phyloP scores from a whole-genome alignment of 1,140 invertebrate species.

The Drosophila kohkoa region DNA sequence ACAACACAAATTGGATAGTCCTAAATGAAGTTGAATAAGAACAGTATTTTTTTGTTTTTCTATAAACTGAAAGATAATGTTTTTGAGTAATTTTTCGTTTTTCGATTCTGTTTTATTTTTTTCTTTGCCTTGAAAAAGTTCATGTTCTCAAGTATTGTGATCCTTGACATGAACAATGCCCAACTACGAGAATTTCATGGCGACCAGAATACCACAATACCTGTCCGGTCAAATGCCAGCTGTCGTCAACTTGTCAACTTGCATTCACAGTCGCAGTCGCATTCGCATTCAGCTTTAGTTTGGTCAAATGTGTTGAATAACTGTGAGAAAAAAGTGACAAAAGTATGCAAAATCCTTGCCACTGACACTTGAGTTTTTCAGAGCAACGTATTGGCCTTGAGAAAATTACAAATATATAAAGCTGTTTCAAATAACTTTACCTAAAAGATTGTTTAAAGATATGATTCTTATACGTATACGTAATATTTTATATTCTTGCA shows the following conservation, averaged over 20 bases:
- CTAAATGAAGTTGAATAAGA: neutral
- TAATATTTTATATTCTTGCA: constrained; percentile 1
- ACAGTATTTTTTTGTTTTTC: neutral
- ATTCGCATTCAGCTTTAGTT: neutral
- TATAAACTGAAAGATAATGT: neutral
- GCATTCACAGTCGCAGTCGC: neutral
- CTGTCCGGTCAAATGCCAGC: constrained; percentile 33
- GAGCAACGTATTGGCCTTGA: too few species aligned
- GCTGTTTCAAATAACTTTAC: too few species aligned
- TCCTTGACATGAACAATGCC: constrained; percentile 20
- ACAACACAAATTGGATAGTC: constrained; percentile 7
- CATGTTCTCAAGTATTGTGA: constrained; percentile 11
- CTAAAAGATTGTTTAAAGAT: too few species aligned
- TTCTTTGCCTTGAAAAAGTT: neutral
- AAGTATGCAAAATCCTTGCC: neutral
- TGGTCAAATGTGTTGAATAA: neutral
- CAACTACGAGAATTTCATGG: constrained; percentile 10
- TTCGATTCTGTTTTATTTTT: too few species aligned
- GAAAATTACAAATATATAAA: too few species aligned
- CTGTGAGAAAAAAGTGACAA: neutral
- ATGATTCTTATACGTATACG: too few species aligned
- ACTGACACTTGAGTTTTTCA: constrained; percentile 6
- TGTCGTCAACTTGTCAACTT: constrained; percentile 29
- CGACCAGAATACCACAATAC: constrained; percentile 11
- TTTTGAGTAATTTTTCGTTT: too few species aligned